Percentiles rank a stretch among this genome's conserved stretches.
phyloP scores from a whole-genome alignment of 2,888 invertebrate genomes.

The Apamea anceps region DNA sequence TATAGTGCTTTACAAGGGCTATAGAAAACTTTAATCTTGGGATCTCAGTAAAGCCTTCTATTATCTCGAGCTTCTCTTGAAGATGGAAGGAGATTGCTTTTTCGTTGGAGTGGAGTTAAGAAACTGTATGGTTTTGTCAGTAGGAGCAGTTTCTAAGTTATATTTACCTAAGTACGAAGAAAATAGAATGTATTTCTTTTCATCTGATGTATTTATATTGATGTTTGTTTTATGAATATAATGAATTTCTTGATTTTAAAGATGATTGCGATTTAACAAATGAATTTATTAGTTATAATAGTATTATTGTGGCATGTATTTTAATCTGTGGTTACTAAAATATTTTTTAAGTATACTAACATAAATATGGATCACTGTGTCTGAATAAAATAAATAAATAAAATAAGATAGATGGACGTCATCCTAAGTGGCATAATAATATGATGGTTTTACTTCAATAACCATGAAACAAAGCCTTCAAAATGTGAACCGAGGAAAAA shows the following conservation, averaged over 20 bases:
- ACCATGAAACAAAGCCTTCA: background rate
- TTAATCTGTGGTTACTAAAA: too few relatives aligned
- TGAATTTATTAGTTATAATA: too few relatives aligned
- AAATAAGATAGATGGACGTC: background rate
- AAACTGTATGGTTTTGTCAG: background rate
- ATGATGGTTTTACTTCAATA: background rate
- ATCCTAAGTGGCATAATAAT: background rate
- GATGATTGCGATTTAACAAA: too few relatives aligned
- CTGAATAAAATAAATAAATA: too few relatives aligned
- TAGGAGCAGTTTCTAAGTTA: background rate
- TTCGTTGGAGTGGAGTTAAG: background rate
- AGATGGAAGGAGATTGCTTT: conserved; percentile 21
- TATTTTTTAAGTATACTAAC: too few relatives aligned
- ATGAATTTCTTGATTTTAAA: too few relatives aligned
- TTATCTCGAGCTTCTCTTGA: conserved; percentile 4
- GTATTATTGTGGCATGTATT: too few relatives aligned
- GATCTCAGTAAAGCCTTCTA: conserved; percentile 21
- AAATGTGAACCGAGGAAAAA: background rate
- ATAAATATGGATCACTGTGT: too few relatives aligned
- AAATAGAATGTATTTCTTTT: background rate
- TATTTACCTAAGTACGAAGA: background rate
- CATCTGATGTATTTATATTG: too few relatives aligned
- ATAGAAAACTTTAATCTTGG: conserved; percentile 35
- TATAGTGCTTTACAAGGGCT: conserved; percentile 30
- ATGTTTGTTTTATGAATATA: too few relatives aligned